Evolutionary conservation across 2,888 invertebrate genomes (phyloP), one percentile per base, ranked within the genome.

Genomic region (Macrophya alboannulata): DNA sequence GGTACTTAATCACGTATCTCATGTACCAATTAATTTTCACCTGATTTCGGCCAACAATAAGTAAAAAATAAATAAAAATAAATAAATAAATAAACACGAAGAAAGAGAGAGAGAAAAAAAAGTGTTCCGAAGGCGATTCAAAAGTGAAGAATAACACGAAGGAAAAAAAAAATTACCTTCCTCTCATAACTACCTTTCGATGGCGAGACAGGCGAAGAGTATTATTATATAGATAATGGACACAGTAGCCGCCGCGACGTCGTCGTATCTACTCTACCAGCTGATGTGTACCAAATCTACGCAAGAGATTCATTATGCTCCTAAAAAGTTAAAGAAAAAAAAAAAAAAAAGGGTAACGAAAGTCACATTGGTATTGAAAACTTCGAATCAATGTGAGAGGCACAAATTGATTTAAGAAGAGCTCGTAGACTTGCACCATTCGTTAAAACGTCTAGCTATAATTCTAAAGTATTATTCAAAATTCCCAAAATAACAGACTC

Each of bases 201-300:
- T 83, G 21, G 21, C 83, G 83, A 83, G 83, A 83, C 83, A 83
- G 68, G 31, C 68, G 48, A 68, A 71, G 71, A 83, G 83, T 83
- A 83, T 83, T 83, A 83, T 83, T 83, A 83, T 68, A 83, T 83
- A 48, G 83, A 83, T 83, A 83, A 83, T 83, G 83, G 83, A 83
- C 83, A 83, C 83, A 83, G 83, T 51, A 71, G 83, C 83, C 81
- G 21, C 59, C 83, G 68, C 68, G 25, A 25, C 45, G 82, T 79
- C 59, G 45, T 21, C 40, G 71, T 71, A 37, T 37, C 17, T 74
- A 45, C 31, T 45, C n/a, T 21, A 74, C 51, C 76, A 37, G 15
- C 51, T 51, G 8, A 17, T 51, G 6, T 6, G 12, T 77, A 51
- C 37, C 37, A 55, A 55, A 77, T 31, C 51, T 77, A 77, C 21